These are phyloP conservation scores for Petromus typicus DNA, from an alignment of 2,113 vertebrate species.

Conservation along the genomic window DNA sequence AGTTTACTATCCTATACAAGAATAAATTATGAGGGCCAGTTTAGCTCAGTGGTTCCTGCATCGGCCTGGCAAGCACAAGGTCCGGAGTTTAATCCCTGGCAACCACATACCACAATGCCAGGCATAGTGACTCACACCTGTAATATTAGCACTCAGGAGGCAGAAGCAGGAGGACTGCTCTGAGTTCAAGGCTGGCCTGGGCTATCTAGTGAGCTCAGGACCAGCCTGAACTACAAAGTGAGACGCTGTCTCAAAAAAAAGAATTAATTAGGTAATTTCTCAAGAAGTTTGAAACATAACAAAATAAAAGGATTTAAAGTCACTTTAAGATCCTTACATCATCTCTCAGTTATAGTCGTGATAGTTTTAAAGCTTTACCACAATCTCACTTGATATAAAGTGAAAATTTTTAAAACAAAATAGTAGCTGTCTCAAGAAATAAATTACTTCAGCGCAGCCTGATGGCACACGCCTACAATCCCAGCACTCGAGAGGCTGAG, in stretches of 20 bases:
- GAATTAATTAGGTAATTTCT: slow-evolving; percentile 50
- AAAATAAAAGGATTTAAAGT: slow-evolving; percentile 52
- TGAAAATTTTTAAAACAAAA: slow-evolving; percentile 14
- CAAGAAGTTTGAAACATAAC: slow-evolving; percentile 41
- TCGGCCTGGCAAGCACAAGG: too few species aligned
- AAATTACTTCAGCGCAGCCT: background rate
- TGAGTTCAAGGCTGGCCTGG: too few species aligned
- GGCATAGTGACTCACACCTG: too few species aligned
- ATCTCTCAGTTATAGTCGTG: background rate
- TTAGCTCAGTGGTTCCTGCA: too few species aligned
- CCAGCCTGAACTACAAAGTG: too few species aligned
- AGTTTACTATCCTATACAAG: background rate
- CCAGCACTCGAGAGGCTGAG: background rate
- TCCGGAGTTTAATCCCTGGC: too few species aligned
- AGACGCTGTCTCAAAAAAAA: too few species aligned
- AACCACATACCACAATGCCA: too few species aligned
- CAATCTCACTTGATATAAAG: background rate
- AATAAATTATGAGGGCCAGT: too few species aligned
- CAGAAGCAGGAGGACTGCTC: too few species aligned
- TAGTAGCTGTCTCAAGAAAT: background rate
- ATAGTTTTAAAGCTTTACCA: slow-evolving; percentile 28
- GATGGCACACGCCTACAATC: background rate
- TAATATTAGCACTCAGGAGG: too few species aligned
- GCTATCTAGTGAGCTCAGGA: too few species aligned
- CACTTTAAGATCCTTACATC: slow-evolving; percentile 8